Conservation (phyloP, 2,888 invertebrate genomes). For the Synergus laeviventris region DNA sequence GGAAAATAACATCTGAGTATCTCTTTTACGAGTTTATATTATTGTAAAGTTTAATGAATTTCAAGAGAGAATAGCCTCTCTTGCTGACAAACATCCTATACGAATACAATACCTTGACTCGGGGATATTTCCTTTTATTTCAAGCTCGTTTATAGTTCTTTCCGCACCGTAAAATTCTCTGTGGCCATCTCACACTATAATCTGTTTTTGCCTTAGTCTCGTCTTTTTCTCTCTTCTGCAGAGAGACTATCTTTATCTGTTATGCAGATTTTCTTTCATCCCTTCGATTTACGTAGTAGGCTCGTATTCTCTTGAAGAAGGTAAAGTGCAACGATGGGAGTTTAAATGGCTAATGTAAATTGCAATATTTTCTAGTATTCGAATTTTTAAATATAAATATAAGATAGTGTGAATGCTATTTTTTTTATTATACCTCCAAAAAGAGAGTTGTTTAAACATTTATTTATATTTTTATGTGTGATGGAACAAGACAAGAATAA, state of each 20-base stretch:
- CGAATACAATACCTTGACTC: not conserved
- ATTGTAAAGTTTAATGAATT: not conserved
- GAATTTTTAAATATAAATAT: not conserved
- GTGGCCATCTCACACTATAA: constrained; percentile 3
- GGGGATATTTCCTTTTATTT: constrained; percentile 2
- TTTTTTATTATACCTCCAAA: too few relatives aligned
- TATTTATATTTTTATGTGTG: too few relatives aligned
- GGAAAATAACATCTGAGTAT: not conserved
- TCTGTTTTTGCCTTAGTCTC: not conserved
- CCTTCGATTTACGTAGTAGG: not conserved
- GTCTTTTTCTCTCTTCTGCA: not conserved
- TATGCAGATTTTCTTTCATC: not conserved
- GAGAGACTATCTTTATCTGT: not conserved
- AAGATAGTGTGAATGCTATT: too few relatives aligned
- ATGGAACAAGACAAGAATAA: not conserved
- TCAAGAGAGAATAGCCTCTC: not conserved
- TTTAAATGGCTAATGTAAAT: not conserved
- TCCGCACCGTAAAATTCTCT: not conserved
- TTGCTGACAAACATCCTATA: not conserved
- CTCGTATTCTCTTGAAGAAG: not conserved
- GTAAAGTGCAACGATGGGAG: not conserved
- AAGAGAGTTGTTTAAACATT: too few relatives aligned
- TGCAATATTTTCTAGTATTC: not conserved
- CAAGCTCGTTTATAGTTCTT: not conserved
- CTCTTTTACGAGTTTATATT: not conserved